These are phyloP conservation scores for Ictalurus furcatus DNA, from an alignment of 2,113 vertebrate species.

Conservation along the genomic window DNA sequence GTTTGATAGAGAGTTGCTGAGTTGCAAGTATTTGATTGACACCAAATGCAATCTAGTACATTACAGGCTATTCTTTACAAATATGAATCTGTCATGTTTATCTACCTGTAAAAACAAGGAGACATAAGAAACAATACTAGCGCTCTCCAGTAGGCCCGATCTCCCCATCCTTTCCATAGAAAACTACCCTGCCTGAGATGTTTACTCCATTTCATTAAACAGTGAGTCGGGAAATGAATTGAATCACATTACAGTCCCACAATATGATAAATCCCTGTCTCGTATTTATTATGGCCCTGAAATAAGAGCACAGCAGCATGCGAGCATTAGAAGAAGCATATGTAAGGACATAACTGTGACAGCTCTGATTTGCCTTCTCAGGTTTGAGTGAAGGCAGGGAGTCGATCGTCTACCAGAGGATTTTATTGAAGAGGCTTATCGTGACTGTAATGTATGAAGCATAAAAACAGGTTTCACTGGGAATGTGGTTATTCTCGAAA, in stretches of 20 bases:
- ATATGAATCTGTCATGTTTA: conserved; percentile 4
- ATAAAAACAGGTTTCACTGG: conserved; percentile 17
- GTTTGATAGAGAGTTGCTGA: conserved; percentile 35
- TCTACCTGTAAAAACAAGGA: conserved; percentile 24
- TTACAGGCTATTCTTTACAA: conserved; percentile 26
- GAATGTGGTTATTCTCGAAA: background rate
- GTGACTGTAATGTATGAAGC: conserved; percentile 26
- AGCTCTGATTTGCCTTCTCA: conserved; percentile 41
- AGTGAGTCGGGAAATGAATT: conserved; percentile 46
- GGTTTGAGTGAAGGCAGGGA: conserved; percentile 38
- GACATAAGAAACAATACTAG: conserved; percentile 12
- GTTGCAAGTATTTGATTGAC: conserved; percentile 38
- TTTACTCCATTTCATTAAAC: conserved; percentile 54
- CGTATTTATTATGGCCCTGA: conserved; percentile 43
- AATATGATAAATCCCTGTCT: conserved; percentile 50
- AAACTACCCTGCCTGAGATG: conserved; percentile 39
- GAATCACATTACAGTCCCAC: conserved; percentile 49
- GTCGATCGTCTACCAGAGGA: conserved; percentile 30
- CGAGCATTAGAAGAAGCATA: conserved; percentile 19
- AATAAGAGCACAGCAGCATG: conserved; percentile 33
- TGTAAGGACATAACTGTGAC: conserved; percentile 34
- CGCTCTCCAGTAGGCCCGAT: conserved; percentile 28
- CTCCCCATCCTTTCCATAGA: conserved; percentile 17
- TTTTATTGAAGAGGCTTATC: conserved; percentile 28
- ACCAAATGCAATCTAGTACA: conserved; percentile 33